These are phyloP conservation scores for Turritopsis rubra DNA, from an alignment of 30 jellyfish, hydroid and myxozoan genomes.

Conservation along the genomic window DNA sequence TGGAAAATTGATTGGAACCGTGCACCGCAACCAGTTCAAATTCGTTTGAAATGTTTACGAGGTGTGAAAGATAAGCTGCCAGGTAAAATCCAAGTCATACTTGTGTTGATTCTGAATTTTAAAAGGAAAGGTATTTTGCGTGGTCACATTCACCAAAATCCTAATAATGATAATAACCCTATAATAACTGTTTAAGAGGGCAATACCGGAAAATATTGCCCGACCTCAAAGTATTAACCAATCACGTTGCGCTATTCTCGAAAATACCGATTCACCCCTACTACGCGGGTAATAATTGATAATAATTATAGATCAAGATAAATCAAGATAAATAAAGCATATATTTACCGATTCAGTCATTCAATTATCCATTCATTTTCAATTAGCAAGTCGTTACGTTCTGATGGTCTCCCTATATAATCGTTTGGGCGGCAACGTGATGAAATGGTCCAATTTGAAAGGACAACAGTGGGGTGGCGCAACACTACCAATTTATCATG, in stretches of 20 bases:
- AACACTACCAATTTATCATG: conserved; percentile 72
- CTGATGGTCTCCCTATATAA: conserved; percentile 82
- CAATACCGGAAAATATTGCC: too few species aligned
- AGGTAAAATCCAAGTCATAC: conserved; percentile 23
- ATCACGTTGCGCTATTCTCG: too few species aligned
- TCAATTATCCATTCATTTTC: neutral
- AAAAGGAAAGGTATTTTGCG: neutral
- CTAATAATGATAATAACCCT: too few species aligned
- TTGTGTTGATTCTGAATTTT: neutral
- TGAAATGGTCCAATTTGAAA: conserved; percentile 88
- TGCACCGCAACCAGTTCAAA: conserved; percentile 93
- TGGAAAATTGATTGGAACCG: conserved; percentile 98
- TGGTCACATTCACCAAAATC: neutral
- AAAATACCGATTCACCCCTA: too few species aligned
- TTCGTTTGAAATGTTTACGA: conserved; percentile 69
- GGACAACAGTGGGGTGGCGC: conserved; percentile 99
- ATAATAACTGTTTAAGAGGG: too few species aligned
- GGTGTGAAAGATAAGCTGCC: conserved; percentile 89
- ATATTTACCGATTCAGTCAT: too few species aligned
- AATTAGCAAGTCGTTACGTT: conserved; percentile 67
- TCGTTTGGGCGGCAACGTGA: conserved; percentile 90
- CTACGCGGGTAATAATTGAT: too few species aligned
- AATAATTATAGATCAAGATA: too few species aligned
- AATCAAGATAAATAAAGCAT: too few species aligned
- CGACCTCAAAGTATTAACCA: too few species aligned